These are phyloP conservation scores for Onychorhynchus coronatus DNA, from an alignment of 2,113 vertebrate species.

Conservation along the genomic window DNA sequence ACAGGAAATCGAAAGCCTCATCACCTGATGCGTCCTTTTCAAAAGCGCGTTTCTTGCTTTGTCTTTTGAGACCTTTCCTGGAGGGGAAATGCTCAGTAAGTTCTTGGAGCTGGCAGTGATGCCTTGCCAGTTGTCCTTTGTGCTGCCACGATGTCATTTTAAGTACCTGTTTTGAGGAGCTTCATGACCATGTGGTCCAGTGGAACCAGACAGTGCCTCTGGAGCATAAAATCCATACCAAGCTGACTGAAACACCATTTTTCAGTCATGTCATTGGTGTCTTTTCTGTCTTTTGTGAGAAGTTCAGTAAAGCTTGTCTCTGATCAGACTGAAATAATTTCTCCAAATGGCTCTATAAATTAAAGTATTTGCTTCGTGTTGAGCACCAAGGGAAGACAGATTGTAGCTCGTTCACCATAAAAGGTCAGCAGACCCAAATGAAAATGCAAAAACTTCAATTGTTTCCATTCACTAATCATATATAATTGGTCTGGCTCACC, in stretches of 20 bases:
- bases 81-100: not conserved
- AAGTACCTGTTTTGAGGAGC: not conserved
- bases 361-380: slow-evolving; percentile 23
- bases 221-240: not conserved
- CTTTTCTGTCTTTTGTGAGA: not conserved
- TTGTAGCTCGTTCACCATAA: not conserved
- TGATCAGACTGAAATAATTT: slow-evolving; percentile 5
- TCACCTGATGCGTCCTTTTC: not conserved
- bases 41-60: not conserved
- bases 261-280: not conserved
- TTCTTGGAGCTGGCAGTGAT: not conserved
- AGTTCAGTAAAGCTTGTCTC: not conserved
- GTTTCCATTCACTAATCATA: slow-evolving; percentile 59
- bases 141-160: not conserved
- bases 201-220: not conserved
- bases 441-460: slow-evolving; percentile 48
- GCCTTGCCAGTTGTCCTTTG: not conserved
- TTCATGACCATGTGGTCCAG: not conserved
- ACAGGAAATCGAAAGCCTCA: not conserved
- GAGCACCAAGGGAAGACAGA: not conserved
- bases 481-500: slow-evolving; percentile 58
- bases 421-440: slow-evolving; percentile 32
- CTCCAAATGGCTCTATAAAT: slow-evolving; percentile 22
- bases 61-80: not conserved
- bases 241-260: not conserved